Evolutionary conservation across 2,113 vertebrate genomes (phyloP).

Genomic region (Xiphophorus hellerii): DNA sequence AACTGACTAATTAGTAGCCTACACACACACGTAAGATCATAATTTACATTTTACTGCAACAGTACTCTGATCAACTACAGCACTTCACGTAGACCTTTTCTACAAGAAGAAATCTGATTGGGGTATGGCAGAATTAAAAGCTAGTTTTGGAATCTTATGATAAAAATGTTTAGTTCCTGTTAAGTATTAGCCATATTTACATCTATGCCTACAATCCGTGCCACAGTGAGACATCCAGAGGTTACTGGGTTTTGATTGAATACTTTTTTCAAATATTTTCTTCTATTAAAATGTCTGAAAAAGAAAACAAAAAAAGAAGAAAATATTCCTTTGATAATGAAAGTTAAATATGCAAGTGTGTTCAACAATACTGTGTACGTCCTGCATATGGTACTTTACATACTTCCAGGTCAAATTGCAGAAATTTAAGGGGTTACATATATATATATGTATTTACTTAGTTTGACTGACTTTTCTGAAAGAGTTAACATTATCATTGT

Average conservation of each 20-base stretch:
- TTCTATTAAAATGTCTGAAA: not conserved
- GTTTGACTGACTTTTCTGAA: not conserved
- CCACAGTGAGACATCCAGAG: not conserved
- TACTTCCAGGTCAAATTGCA: too few species aligned
- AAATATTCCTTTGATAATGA: too few species aligned
- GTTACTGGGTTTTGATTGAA: not conserved
- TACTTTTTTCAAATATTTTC: not conserved
- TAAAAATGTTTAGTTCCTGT: not conserved
- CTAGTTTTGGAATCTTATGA: not conserved
- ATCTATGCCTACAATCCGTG: not conserved
- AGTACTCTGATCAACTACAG: not conserved
- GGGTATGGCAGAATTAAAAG: not conserved
- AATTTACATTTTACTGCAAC: conserved; percentile 6
- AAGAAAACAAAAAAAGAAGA: not conserved
- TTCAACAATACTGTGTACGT: too few species aligned
- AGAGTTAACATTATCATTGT: not conserved
- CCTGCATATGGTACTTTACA: too few species aligned
- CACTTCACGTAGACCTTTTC: not conserved
- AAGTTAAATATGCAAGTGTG: too few species aligned
- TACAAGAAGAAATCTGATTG: too few species aligned
- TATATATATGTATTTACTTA: too few species aligned
- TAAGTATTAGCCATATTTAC: not conserved
- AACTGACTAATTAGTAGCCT: conserved; percentile 76
- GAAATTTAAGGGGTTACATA: too few species aligned
- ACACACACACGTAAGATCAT: not conserved